Percentiles rank a stretch among this genome's conserved stretches.
phyloP scores from a whole-genome alignment of 2,113 vertebrate species.

The Urocitellus parryii region DNA sequence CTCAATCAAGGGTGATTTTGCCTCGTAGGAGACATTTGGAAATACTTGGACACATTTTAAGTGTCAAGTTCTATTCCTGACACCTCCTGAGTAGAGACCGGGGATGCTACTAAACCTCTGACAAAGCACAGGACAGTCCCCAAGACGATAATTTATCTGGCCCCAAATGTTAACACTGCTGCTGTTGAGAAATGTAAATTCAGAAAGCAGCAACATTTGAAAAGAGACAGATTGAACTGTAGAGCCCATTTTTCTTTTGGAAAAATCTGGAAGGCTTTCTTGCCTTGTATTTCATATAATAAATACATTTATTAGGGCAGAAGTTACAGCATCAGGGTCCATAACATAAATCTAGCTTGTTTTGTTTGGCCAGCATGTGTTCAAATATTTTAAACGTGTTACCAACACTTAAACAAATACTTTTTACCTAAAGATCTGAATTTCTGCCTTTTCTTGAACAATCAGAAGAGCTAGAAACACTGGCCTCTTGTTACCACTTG shows the following conservation, averaged over 20 bases:
- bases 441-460: slow-evolving; percentile 20
- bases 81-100: not conserved
- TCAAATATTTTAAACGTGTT: not conserved
- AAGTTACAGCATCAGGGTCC: not conserved
- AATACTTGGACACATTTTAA: not conserved
- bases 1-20: not conserved
- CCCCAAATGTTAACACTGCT: not conserved
- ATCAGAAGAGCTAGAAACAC: not conserved
- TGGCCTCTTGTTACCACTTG: not conserved
- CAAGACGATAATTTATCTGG: not conserved
- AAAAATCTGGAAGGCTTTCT: not conserved
- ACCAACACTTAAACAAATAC: not conserved
- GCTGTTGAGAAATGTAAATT: not conserved
- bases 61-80: not conserved
- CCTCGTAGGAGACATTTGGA: not conserved
- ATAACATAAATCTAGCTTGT: not conserved
- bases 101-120: no score
- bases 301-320: not conserved
- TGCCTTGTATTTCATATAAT: not conserved
- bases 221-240: not conserved
- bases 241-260: not conserved
- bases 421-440: not conserved
- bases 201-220: not conserved
- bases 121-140: not conserved
- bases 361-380: not conserved